Percentiles rank a stretch among this genome's conserved stretches.
Evolutionary conservation across 2,888 invertebrate species (phyloP).

Genomic region (Alitta virens): DNA sequence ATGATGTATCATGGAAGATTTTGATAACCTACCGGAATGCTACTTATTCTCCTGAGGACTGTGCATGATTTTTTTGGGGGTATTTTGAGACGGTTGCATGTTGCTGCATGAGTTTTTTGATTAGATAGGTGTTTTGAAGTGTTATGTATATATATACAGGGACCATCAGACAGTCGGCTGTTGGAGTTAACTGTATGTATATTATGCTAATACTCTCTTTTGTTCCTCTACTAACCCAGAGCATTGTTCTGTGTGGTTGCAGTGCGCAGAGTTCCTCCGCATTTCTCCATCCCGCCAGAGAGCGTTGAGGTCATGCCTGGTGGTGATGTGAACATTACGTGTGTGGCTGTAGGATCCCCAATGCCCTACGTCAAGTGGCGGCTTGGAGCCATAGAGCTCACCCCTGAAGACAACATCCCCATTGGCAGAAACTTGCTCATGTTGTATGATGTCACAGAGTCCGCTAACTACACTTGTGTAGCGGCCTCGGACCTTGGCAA

Average conservation of each 20-base stretch:
- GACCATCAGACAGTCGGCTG: too few species aligned
- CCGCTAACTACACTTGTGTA: constrained; percentile 95
- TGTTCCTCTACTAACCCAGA: too few species aligned
- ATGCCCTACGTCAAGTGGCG: constrained; percentile 87
- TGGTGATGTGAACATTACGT: constrained; percentile 86
- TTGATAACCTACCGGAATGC: too few species aligned
- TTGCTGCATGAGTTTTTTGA: too few species aligned
- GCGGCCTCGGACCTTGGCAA: constrained; percentile 91
- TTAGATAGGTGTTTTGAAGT: too few species aligned
- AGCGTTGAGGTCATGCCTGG: constrained; percentile 88
- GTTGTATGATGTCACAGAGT: constrained; percentile 82
- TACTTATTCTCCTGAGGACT: too few species aligned
- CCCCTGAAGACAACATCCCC: constrained; percentile 66
- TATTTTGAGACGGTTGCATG: too few species aligned
- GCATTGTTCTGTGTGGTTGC: constrained; percentile 43
- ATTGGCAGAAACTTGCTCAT: constrained; percentile 77
- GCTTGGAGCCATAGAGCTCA: constrained; percentile 66
- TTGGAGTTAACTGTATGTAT: too few species aligned
- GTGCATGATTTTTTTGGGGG: too few species aligned
- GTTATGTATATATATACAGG: too few species aligned
- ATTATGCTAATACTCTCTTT: too few species aligned
- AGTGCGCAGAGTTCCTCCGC: constrained; percentile 93
- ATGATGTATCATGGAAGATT: too few species aligned
- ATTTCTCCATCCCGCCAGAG: constrained; percentile 90
- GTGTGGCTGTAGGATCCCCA: constrained; percentile 95